These are phyloP conservation scores for Anagrus nilaparvatae DNA, from an alignment of 1,140 invertebrate genomes.

Conservation along the genomic window DNA sequence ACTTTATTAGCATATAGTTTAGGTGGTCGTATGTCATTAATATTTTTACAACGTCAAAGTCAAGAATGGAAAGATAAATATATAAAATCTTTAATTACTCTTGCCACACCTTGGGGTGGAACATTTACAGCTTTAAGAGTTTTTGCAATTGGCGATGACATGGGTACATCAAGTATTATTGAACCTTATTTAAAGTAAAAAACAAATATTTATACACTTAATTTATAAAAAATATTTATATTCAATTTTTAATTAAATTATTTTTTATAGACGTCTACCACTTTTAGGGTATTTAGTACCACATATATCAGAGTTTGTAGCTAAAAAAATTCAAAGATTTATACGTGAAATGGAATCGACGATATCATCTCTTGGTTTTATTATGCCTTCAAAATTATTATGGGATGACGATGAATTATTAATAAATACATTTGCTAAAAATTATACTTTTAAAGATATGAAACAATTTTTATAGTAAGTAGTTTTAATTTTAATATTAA, in stretches of 20 bases:
- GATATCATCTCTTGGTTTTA: too few relatives aligned
- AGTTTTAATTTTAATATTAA: not conserved
- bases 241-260: too few relatives aligned
- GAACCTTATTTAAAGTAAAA: too few relatives aligned
- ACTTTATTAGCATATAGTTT: conserved; percentile 89
- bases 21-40: conserved; percentile 80
- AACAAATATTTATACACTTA: too few relatives aligned
- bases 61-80: conserved; percentile 88
- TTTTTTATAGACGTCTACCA: too few relatives aligned
- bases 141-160: conserved; percentile 86
- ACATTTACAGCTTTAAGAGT: conserved; percentile 87
- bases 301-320: too few relatives aligned
- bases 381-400: conserved; percentile 76
- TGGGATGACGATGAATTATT: conserved; percentile 78
- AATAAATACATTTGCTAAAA: conserved; percentile 62
- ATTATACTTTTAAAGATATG: conserved; percentile 78
- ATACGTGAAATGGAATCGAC: too few relatives aligned
- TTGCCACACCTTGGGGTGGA: conserved; percentile 88
- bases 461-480: conserved; percentile 72
- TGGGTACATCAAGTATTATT: too few relatives aligned
- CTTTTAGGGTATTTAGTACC: too few relatives aligned
- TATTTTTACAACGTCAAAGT: conserved; percentile 72
- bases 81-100: conserved; percentile 66
- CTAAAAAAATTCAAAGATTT: too few relatives aligned
- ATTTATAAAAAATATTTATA: too few relatives aligned